Conservation (phyloP, 2,797 vertebrate species). For the Gastrophryne carolinensis region DNA sequence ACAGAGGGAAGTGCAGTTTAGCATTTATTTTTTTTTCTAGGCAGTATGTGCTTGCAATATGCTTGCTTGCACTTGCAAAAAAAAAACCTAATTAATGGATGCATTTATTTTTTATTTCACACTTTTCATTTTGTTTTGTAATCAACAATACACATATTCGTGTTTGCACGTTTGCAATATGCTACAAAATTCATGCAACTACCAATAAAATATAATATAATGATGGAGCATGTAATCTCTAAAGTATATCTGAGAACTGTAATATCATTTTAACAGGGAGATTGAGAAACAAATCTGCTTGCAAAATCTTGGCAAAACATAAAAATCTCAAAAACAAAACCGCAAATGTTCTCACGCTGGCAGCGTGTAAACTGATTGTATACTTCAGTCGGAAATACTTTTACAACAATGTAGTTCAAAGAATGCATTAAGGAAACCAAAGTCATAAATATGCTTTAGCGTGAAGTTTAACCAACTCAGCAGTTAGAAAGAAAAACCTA, state of each 20-base stretch:
- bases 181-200: too few species aligned
- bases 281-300: slow-evolving; percentile 15
- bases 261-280: background rate
- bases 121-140: too few species aligned
- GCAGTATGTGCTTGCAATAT: too few species aligned
- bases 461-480: background rate
- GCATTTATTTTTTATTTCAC: too few species aligned
- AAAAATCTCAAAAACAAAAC: slow-evolving; percentile 32
- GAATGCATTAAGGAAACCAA: slow-evolving; percentile 33
- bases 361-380: slow-evolving; percentile 31
- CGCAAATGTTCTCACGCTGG: slow-evolving; percentile 46
- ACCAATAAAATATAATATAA: too few species aligned
- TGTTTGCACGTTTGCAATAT: too few species aligned
- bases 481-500: background rate
- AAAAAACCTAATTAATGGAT: too few species aligned
- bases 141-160: too few species aligned
- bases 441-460: slow-evolving; percentile 21
- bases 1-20: too few species aligned
- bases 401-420: slow-evolving; percentile 35
- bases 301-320: slow-evolving; percentile 30
- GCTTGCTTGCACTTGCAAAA: too few species aligned
- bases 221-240: too few species aligned
- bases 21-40: too few species aligned
- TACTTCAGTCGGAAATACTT: slow-evolving; percentile 37
- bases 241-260: background rate